Evolutionary conservation across 2,888 invertebrate species (phyloP), one percentile per base, ranked within the genome.

Genomic region (Leucania comma): DNA sequence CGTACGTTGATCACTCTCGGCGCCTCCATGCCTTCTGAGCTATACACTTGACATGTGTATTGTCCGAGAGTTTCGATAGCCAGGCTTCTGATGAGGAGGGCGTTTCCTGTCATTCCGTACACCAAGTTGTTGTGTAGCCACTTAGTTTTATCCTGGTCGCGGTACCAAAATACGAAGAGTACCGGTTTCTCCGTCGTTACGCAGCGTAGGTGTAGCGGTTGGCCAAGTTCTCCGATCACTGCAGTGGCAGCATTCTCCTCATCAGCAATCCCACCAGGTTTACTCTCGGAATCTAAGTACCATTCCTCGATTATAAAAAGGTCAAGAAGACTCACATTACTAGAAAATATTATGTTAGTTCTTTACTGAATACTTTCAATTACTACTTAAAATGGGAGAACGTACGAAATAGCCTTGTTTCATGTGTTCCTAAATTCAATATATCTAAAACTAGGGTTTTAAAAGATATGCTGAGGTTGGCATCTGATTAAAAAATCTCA

Each of bases 11-110:
- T 96, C 20, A 97, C 96, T 97, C 98, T 98, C 59, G 98, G 97
- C 0, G 97, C 97, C 8, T 99, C 97, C 82, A 97, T 97, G 17
- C 97, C 97, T 10, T 97, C 90, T 3, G 98, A 98, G 89, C 99
- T 99, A 93, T 98, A 99, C 6, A 98, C 99, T 88, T 98, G 98
- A 89, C 99, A 99, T 8, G 97, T 98, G 94, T 99, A 99, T 62
- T 97, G 96, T 6, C 99, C 99, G 65, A 98, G 96, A 86, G 98
- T 98, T 9, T 97, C 96, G 26, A 97, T 87, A 48, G 97, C 96
- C 17, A 99, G 97, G 1, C 97, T 95, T 65, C 97, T 96, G 87
- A 99, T 98, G 73, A 97, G 96, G 58, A 99, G 96, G 2, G 98
- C 97, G 91, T 97, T 97, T 86, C 98, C 98, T 74, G 97, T 96